Percentiles rank a stretch among this genome's conserved stretches.
These are phyloP conservation scores for Tragelaphus eurycerus DNA, from an alignment of 2,797 vertebrate species.

Conservation along the genomic window DNA sequence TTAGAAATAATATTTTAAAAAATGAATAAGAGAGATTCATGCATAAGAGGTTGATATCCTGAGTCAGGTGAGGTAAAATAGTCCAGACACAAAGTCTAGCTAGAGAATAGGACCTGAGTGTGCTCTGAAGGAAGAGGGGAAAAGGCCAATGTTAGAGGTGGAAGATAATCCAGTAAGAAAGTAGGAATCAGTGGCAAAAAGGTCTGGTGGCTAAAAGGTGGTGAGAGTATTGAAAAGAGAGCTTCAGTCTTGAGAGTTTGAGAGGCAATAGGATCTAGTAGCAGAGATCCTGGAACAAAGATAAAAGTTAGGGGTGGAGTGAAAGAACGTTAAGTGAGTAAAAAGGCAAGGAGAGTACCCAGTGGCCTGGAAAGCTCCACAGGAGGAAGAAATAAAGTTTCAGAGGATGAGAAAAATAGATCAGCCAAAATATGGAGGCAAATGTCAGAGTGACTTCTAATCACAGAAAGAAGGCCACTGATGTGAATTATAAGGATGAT, in stretches of 20 bases:
- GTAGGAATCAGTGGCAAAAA: background rate
- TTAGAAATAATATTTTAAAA: background rate
- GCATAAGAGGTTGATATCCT: background rate
- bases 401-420: background rate
- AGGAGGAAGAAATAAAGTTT: background rate
- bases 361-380: background rate
- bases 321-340: background rate
- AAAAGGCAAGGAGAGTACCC: background rate
- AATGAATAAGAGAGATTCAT: background rate
- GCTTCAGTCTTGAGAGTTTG: background rate
- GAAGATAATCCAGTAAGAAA: background rate
- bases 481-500: background rate
- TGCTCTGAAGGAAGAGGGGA: background rate
- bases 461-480: background rate
- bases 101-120: background rate
- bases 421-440: background rate
- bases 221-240: background rate
- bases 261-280: background rate
- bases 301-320: background rate
- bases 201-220: background rate
- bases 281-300: background rate
- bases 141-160: background rate
- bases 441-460: background rate
- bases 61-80: background rate
- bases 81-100: background rate